These are phyloP conservation scores for Rapana venosa DNA, from an alignment of 2,888 invertebrate species.

Conservation along the genomic window DNA sequence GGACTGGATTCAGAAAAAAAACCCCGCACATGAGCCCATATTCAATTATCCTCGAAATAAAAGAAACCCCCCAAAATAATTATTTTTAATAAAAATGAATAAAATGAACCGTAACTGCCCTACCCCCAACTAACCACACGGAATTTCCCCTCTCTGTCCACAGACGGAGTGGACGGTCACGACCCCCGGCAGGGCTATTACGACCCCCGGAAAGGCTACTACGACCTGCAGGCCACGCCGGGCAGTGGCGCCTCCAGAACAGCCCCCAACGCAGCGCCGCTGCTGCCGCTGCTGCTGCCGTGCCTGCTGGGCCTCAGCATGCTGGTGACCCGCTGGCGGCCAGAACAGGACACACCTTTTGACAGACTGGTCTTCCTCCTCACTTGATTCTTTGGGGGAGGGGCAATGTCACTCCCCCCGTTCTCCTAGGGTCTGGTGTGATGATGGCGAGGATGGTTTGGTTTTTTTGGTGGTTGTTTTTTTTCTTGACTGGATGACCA, in stretches of 20 bases:
- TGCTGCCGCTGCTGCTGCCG: neutral
- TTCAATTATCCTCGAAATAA: too few relatives aligned
- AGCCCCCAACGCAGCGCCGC: neutral
- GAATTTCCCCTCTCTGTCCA: neutral
- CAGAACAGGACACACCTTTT: neutral
- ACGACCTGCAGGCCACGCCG: neutral
- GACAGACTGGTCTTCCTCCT: neutral
- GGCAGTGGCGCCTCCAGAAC: neutral
- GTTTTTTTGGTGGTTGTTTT: neutral
- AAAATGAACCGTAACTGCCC: too few relatives aligned
- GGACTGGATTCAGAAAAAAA: too few relatives aligned
- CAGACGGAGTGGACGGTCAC: constrained; percentile 26
- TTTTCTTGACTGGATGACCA: neutral
- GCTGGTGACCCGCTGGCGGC: neutral
- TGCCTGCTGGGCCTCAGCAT: neutral
- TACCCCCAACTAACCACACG: neutral
- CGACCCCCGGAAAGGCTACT: constrained; percentile 25
- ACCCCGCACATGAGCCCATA: too few relatives aligned
- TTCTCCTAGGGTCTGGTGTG: neutral
- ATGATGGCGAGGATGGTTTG: too few relatives aligned
- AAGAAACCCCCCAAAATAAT: too few relatives aligned
- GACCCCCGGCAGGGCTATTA: neutral
- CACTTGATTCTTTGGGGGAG: neutral
- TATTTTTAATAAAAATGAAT: too few relatives aligned
- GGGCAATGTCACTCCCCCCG: neutral